Percentiles rank a stretch among this genome's conserved stretches.
Conservation (phyloP, 2,797 vertebrate genomes). For the Vipera latastei region DNA sequence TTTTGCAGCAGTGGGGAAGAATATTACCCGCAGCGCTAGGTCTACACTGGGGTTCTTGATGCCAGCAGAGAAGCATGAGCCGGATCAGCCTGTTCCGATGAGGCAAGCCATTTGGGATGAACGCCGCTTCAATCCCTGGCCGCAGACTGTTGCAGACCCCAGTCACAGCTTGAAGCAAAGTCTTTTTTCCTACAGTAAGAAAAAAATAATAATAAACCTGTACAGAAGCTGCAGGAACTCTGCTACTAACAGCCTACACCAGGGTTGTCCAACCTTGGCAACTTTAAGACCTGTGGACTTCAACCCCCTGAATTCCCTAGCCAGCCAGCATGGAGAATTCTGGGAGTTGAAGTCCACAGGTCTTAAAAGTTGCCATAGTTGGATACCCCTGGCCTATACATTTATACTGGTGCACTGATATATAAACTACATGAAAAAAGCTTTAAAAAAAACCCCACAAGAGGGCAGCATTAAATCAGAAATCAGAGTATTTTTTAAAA, state of each 20-base stretch:
- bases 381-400: background rate
- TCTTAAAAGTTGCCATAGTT: background rate
- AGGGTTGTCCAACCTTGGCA: background rate
- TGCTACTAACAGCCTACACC: background rate
- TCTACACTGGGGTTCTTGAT: slow-evolving; percentile 52
- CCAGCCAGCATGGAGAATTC: background rate
- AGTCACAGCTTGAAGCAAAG: slow-evolving; percentile 42
- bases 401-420: background rate
- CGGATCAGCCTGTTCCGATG: slow-evolving; percentile 52
- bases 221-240: background rate
- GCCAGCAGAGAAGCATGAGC: slow-evolving; percentile 65
- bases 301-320: background rate
- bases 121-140: slow-evolving; percentile 39
- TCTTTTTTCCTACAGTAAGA: slow-evolving; percentile 48
- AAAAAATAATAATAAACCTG: background rate
- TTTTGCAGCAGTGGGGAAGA: background rate
- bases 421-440: background rate
- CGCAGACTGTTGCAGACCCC: slow-evolving; percentile 35
- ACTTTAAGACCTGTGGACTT: background rate
- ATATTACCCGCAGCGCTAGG: slow-evolving; percentile 49
- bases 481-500: background rate
- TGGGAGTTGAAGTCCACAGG: background rate
- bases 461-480: slow-evolving; percentile 36
- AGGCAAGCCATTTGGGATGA: slow-evolving; percentile 49
- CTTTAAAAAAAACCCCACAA: background rate